Conservation (phyloP, 2,113 vertebrate genomes). For the Gnathonemus echidnorhynchus region DNA sequence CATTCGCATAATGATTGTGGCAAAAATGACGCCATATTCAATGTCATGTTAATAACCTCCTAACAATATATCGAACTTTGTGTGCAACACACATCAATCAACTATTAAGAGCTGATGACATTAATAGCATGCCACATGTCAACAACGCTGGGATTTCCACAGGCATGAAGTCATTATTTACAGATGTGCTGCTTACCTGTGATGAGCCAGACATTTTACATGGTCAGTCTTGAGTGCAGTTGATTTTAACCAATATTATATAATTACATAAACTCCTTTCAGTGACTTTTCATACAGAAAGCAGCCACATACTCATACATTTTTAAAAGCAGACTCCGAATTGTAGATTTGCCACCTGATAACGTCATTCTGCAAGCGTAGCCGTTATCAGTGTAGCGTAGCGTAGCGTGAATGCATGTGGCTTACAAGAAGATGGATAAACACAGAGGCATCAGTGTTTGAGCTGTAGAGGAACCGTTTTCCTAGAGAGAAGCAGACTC, state of each 20-base stretch:
- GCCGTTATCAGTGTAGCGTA: neutral
- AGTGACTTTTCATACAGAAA: neutral
- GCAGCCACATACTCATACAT: neutral
- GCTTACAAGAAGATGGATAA: neutral
- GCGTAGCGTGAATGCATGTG: neutral
- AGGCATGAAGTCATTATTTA: neutral
- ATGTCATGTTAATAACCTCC: neutral
- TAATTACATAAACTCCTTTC: neutral
- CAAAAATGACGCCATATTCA: neutral
- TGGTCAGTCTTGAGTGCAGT: neutral
- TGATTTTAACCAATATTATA: neutral
- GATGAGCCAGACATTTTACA: neutral
- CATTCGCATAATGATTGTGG: neutral
- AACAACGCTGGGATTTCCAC: neutral
- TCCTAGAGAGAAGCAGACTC: neutral
- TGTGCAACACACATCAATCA: neutral
- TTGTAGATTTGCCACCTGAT: neutral
- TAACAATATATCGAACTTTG: neutral
- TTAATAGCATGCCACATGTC: neutral
- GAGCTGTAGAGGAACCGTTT: neutral
- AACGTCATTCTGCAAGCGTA: neutral
- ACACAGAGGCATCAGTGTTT: neutral
- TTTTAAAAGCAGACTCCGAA: neutral
- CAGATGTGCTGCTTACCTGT: neutral
- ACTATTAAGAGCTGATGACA: neutral